Conservation (phyloP, 2,113 vertebrate genomes). For the Danio rerio region GRCz12tu NC_133179.1:23169501-23170000, state of each 20-base stretch:
- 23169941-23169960: too few relatives aligned
- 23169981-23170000: too few relatives aligned
- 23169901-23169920: too few relatives aligned
- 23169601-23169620: constrained; percentile 8
- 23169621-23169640: constrained; percentile 32
- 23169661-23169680: too few relatives aligned
- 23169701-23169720: neutral
- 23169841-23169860: neutral
- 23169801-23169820: neutral
- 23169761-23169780: neutral
- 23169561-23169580: neutral
- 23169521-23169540: constrained; percentile 35
- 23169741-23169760: constrained; percentile 1
- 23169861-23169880: neutral
- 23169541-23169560: constrained; percentile 48
- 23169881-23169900: too few relatives aligned
- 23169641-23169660: constrained; percentile 51
- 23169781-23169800: neutral
- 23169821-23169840: neutral
- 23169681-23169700: neutral
- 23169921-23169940: too few relatives aligned
- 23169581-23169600: constrained; percentile 14
- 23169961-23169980: too few relatives aligned
- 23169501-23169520: constrained; percentile 13
- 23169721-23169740: neutral